Percentiles rank a stretch among this genome's conserved stretches.
These are phyloP conservation scores for Aphelocoma californica DNA, from an alignment of 2,797 vertebrate genomes.

Conservation along the genomic window DNA sequence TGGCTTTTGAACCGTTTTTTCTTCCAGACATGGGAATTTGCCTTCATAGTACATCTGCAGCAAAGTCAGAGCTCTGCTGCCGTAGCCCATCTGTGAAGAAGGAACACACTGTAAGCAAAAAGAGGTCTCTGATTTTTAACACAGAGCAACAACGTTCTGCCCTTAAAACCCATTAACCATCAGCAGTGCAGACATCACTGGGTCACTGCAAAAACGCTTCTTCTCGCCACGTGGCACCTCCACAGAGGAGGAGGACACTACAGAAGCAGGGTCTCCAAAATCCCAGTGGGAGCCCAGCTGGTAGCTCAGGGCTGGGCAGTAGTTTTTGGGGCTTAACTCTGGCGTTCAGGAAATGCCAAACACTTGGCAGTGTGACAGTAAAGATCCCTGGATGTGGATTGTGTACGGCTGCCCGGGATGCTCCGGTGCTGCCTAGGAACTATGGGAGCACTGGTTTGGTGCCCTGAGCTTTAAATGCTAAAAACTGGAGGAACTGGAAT, in stretches of 20 bases:
- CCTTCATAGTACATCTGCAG: conserved; percentile 97
- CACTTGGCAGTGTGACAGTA: background rate
- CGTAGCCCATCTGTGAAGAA: conserved; percentile 91
- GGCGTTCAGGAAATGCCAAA: background rate
- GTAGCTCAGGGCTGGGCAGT: background rate
- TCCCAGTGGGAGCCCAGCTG: background rate
- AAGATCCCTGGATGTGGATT: background rate
- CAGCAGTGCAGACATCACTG: background rate
- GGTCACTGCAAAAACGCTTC: background rate
- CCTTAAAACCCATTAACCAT: background rate
- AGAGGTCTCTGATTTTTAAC: background rate
- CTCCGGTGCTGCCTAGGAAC: accelerated
- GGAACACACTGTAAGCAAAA: background rate
- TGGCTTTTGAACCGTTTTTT: conserved; percentile 71
- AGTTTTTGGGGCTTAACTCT: background rate
- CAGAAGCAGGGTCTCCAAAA: background rate
- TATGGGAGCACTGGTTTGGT: background rate
- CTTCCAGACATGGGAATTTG: conserved; percentile 89
- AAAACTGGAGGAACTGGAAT: background rate
- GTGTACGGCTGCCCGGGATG: background rate
- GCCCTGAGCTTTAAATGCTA: background rate
- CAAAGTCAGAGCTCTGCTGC: conserved; percentile 88
- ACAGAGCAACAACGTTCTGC: background rate
- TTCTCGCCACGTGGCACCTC: accelerated
- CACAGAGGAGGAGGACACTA: background rate